These are phyloP conservation scores for Amphiprion clarkii DNA, from an alignment of 2,797 vertebrate genomes.

Conservation along the genomic window DNA sequence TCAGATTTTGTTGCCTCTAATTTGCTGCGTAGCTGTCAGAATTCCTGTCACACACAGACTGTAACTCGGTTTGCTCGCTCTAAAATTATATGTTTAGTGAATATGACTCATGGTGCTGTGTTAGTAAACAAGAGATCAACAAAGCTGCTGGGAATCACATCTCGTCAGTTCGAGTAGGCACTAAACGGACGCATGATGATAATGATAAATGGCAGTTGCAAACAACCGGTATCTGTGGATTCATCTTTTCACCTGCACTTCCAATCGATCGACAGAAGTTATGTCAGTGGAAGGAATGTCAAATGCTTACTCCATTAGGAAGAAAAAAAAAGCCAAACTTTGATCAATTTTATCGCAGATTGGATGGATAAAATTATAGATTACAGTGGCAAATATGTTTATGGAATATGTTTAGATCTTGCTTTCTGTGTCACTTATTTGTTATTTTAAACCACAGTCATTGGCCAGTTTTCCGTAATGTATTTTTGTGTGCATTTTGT, in stretches of 20 bases:
- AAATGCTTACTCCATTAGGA: background rate
- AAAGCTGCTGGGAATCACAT: slow-evolving; percentile 32
- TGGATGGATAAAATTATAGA: too few species aligned
- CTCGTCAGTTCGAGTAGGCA: slow-evolving; percentile 11
- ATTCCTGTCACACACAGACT: slow-evolving; percentile 15
- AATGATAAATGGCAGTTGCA: slow-evolving; percentile 44
- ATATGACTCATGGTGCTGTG: slow-evolving; percentile 4
- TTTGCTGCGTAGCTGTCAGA: slow-evolving; percentile 2
- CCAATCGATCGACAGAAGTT: background rate
- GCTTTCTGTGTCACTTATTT: too few species aligned
- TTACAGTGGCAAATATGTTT: too few species aligned
- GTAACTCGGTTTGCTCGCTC: slow-evolving; percentile 6
- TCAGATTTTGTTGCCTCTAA: background rate
- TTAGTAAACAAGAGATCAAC: slow-evolving; percentile 17
- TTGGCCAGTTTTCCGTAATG: too few species aligned
- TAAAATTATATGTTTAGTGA: background rate
- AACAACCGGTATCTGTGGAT: slow-evolving; percentile 17
- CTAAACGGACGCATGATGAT: slow-evolving; percentile 22
- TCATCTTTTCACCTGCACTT: slow-evolving; percentile 14
- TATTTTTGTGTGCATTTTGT: too few species aligned
- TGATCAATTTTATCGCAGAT: too few species aligned
- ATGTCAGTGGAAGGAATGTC: background rate
- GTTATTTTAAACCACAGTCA: too few species aligned
- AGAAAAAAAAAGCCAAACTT: too few species aligned
- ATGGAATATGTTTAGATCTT: too few species aligned